phyloP scores from a whole-genome alignment of 92 coral and sea anemone genomes.

The Epizoanthus fatuus region DNA sequence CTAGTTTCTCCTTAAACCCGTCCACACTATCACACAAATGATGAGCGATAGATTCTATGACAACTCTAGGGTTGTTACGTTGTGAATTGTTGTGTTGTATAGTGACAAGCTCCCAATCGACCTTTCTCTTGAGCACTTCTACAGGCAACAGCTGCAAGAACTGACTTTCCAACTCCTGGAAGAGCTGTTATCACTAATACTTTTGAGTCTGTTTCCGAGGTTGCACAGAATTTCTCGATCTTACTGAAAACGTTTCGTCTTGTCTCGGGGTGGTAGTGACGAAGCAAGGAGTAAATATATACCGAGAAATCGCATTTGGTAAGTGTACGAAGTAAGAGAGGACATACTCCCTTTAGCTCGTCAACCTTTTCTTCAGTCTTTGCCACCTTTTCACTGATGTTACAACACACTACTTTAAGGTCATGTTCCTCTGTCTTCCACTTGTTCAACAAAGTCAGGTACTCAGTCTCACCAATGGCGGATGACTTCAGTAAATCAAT shows the following conservation, averaged over 20 bases:
- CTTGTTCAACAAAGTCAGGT: neutral
- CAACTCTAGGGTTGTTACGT: too few species aligned
- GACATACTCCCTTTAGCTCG: neutral
- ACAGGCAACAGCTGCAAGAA: too few species aligned
- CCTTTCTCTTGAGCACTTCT: too few species aligned
- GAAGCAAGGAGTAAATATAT: conserved; percentile 25
- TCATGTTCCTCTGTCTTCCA: neutral
- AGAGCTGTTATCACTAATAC: neutral
- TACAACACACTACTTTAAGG: neutral
- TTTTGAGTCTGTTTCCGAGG: neutral
- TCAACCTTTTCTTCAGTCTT: neutral
- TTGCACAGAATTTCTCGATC: neutral
- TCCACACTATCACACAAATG: too few species aligned
- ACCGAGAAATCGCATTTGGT: conserved; percentile 51
- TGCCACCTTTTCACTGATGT: neutral
- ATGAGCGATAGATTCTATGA: too few species aligned
- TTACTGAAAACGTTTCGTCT: conserved; percentile 16
- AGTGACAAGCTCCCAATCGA: too few species aligned
- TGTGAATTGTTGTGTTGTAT: too few species aligned
- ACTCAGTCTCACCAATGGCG: neutral
- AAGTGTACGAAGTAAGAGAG: neutral
- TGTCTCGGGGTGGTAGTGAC: conserved; percentile 43
- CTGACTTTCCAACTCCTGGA: too few species aligned
- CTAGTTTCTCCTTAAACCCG: too few species aligned
- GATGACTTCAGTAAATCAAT: conserved; percentile 51